Conservation (phyloP, 1,140 invertebrate genomes). For the Drosophila arizonae region DNA sequence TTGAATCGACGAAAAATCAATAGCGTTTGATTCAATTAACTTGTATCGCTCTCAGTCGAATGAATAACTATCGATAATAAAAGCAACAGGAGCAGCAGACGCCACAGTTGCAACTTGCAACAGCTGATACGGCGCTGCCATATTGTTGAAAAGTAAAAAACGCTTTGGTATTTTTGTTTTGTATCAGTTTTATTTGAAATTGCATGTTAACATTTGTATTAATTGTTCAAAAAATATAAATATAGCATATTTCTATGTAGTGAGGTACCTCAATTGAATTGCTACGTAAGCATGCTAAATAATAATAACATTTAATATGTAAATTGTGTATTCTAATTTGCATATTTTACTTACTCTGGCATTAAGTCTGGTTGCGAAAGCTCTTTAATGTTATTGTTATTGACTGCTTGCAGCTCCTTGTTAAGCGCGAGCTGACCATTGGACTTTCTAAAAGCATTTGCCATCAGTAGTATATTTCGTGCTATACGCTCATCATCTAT, state of each 20-base stretch:
- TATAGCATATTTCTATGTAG: not conserved
- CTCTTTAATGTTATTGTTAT: slow-evolving; percentile 19
- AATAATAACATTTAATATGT: not conserved
- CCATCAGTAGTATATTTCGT: slow-evolving; percentile 74
- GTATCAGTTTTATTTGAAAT: slow-evolving; percentile 49
- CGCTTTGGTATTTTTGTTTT: slow-evolving; percentile 17
- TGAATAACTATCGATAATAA: slow-evolving; percentile 22
- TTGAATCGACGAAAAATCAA: slow-evolving; percentile 56
- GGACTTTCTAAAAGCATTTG: slow-evolving; percentile 66
- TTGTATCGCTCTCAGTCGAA: slow-evolving; percentile 1
- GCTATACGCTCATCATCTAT: slow-evolving; percentile 76
- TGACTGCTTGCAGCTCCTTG: slow-evolving; percentile 22
- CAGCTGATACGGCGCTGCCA: slow-evolving; percentile 24
- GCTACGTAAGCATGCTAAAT: slow-evolving; percentile 65
- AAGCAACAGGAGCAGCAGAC: no score
- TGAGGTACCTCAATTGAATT: slow-evolving; percentile 4
- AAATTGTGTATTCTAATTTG: not conserved
- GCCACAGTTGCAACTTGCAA: not conserved
- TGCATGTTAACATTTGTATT: slow-evolving; percentile 28
- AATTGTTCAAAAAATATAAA: slow-evolving; percentile 57
- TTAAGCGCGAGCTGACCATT: slow-evolving; percentile 28
- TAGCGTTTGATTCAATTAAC: slow-evolving; percentile 27
- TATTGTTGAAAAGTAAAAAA: not conserved
- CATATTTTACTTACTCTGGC: slow-evolving; percentile 58
- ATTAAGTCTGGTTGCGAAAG: slow-evolving; percentile 40